Evolutionary conservation across 2,888 invertebrate species (phyloP).

Genomic region (Peribatodes rhomboidaria): DNA sequence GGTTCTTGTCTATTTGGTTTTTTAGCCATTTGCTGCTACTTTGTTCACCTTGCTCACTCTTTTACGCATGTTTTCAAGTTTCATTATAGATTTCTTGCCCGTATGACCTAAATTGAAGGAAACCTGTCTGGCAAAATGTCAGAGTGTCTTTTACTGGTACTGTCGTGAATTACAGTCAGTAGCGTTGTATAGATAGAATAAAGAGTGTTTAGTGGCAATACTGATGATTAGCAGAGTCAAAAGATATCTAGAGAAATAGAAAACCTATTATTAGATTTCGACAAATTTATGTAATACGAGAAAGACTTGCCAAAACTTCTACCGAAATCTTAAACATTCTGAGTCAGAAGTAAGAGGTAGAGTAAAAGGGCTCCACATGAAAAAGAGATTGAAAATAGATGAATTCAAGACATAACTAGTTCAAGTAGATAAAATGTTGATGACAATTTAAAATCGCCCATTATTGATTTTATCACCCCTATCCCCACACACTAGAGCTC

Average conservation of each 20-base stretch:
- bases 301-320: too few species aligned
- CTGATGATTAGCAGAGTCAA: background rate
- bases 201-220: background rate
- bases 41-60: background rate
- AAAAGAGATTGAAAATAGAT: background rate
- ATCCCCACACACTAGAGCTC: constrained; percentile 7
- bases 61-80: background rate
- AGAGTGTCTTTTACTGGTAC: constrained; percentile 30
- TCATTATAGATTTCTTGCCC: constrained; percentile 27
- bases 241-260: background rate
- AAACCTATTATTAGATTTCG: background rate
- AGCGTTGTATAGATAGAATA: background rate
- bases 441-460: background rate
- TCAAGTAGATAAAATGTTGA: background rate
- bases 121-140: constrained; percentile 45
- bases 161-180: constrained; percentile 15
- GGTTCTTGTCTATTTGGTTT: constrained; percentile 43
- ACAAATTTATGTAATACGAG: background rate
- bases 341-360: too few species aligned
- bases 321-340: too few species aligned
- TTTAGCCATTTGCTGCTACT: constrained; percentile 5
- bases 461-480: constrained; percentile 6
- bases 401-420: background rate
- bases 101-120: constrained; percentile 27
- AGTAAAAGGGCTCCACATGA: background rate